Evolutionary conservation across 2,888 invertebrate species (phyloP).

Genomic region (Tricholauxania praeusta): DNA sequence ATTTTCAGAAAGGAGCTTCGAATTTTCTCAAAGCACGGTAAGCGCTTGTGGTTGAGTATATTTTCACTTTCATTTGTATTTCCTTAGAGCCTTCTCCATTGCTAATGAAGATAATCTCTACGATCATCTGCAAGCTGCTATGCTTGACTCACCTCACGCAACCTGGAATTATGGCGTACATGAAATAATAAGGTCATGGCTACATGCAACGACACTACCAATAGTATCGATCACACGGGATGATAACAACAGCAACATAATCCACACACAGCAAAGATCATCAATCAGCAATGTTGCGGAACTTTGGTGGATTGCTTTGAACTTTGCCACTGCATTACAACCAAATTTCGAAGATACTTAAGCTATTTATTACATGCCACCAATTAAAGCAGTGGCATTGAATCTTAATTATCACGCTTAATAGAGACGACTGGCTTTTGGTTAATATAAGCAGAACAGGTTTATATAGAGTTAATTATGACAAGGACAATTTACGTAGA

Average conservation of each 20-base stretch:
- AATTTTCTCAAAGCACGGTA: constrained; percentile 44
- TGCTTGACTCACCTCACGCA: constrained; percentile 36
- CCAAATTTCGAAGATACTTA: constrained; percentile 41
- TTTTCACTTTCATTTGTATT: not conserved
- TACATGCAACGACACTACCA: constrained; percentile 71
- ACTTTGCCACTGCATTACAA: constrained; percentile 43
- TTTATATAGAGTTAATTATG: constrained; percentile 76
- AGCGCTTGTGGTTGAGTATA: constrained; percentile 6
- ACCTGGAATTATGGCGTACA: constrained; percentile 63
- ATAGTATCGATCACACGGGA: constrained; percentile 68
- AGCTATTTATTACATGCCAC: constrained; percentile 43
- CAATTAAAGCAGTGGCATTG: constrained; percentile 34
- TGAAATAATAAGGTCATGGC: constrained; percentile 72
- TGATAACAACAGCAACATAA: constrained; percentile 63
- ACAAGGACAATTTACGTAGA: constrained; percentile 73
- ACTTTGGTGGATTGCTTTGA: constrained; percentile 48
- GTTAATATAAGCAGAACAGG: constrained; percentile 50
- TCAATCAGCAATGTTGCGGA: constrained; percentile 13
- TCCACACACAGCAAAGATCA: constrained; percentile 69
- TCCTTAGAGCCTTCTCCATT: constrained; percentile 45
- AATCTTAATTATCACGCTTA: constrained; percentile 28
- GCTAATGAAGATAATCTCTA: constrained; percentile 47
- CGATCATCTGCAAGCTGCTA: constrained; percentile 42
- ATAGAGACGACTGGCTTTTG: constrained; percentile 49
- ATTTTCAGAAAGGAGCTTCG: constrained; percentile 44